A percentile compares a stretch with the other conserved stretches of the same genome.
phyloP scores from a whole-genome alignment of 2,113 vertebrate species.

The Melanocharis versteri region DNA sequence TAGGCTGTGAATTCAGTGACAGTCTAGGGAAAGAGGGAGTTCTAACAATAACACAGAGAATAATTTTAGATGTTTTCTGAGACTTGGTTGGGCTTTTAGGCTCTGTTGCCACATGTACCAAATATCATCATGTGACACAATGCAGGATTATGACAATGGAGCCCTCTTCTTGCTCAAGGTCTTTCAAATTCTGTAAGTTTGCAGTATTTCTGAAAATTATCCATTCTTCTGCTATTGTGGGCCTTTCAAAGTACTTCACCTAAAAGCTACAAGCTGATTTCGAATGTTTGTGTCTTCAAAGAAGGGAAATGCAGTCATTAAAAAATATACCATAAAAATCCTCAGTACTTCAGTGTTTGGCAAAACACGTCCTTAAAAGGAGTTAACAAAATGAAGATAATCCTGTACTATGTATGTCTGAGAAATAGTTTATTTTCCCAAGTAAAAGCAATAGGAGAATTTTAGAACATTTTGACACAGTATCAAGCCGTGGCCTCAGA shows the following conservation, averaged over 20 bases:
- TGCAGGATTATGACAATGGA: neutral
- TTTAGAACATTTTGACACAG: neutral
- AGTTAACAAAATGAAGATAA: neutral
- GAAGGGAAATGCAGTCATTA: neutral
- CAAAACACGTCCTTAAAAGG: neutral
- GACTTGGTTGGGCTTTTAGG: neutral
- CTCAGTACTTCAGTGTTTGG: neutral
- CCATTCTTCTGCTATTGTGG: neutral
- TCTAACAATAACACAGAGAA: neutral
- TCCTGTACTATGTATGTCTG: neutral
- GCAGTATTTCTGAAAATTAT: neutral
- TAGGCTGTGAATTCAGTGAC: neutral
- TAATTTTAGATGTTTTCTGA: neutral
- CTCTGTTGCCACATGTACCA: neutral
- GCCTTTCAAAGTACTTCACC: neutral
- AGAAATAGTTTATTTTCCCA: conserved; percentile 10
- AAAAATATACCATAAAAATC: neutral
- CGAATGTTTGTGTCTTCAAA: neutral
- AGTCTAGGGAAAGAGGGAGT: neutral
- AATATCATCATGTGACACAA: neutral
- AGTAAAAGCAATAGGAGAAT: neutral
- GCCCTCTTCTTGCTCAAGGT: neutral
- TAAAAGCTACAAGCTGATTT: neutral
- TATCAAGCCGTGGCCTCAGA: neutral
- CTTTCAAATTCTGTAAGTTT: neutral